Base-by-base conservation (phyloP, 1,140 invertebrate genomes). In the Hypothenemus hampei region DNA sequence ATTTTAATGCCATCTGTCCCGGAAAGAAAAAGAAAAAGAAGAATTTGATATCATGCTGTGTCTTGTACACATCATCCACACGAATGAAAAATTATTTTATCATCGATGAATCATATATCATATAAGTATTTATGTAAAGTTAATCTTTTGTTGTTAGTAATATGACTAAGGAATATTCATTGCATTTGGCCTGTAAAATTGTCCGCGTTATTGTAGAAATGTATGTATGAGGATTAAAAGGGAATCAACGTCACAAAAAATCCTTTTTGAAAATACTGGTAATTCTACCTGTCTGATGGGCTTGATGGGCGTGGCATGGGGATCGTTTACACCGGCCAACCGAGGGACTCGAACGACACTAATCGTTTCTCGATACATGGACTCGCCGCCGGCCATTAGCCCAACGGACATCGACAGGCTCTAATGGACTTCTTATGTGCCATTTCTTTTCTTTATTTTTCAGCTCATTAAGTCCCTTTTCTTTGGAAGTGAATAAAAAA, bases 301-400 rank as follows among this genome's bases (percentile, higher is more conserved):
- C 65, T 56, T 60, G 43, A 51, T 51, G 57, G 68, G 68, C 68
- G 68, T 66, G 67, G 68, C 64, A 40, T 40, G 49, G 50, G 60
- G 65, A 65, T 69, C 68, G 66, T 70, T 70, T 70, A 70, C 65
- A 66, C 65, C 59, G 59, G 62, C 66, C 68, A 67, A 68, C 66
- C 49, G 67, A 65, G 63, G 63, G 61, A 59, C 63, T 60, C 49
- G 44, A 51, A 58, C 61, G 61, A 54, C 58, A 56, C 64, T 69
- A 69, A 69, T 69, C 67, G 65, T 55, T 69, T 69, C 65, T 66
- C 67, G 57, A 69, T 69, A 63, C 61, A 64, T 44, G 36, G 57
- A 40, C 45, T 18, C 26, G 31, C 35, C 33, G 47, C 35, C 62
- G 52, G 62, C 66, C 66, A 68, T 68, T 68, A 64, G 45, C 43